Percentiles rank a stretch among this genome's conserved stretches.
Evolutionary conservation across 2,888 invertebrate species (phyloP).

Genomic region (Andricus curvator): DNA sequence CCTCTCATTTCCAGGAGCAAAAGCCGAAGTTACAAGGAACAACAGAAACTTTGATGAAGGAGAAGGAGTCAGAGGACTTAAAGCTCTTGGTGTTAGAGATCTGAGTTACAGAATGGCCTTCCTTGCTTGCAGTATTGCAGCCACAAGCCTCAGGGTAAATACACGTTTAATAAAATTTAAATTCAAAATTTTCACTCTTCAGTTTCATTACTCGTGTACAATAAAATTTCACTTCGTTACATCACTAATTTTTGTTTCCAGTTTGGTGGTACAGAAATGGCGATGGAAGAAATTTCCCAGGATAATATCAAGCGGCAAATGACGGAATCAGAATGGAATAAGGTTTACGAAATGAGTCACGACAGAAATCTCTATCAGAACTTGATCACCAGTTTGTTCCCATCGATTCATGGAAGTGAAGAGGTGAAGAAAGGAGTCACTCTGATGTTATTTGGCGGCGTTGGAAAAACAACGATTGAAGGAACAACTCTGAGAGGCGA

Average conservation of each 20-base stretch:
- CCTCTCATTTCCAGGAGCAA: constrained; percentile 91
- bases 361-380: constrained; percentile 95
- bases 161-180: constrained; percentile 5
- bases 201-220: neutral
- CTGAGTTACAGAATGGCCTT: constrained; percentile 94
- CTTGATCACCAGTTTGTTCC: constrained; percentile 94
- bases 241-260: constrained; percentile 63
- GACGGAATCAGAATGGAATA: constrained; percentile 96
- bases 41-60: constrained; percentile 86
- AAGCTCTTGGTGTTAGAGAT: constrained; percentile 92
- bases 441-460: constrained; percentile 98
- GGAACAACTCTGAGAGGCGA: constrained; percentile 96
- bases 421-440: constrained; percentile 96
- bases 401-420: constrained; percentile 97
- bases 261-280: constrained; percentile 92
- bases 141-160: constrained; percentile 87
- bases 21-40: constrained; percentile 88
- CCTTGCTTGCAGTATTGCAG: constrained; percentile 94
- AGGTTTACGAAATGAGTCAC: constrained; percentile 97
- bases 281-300: constrained; percentile 92
- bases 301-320: constrained; percentile 96
- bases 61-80: constrained; percentile 93
- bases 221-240: neutral
- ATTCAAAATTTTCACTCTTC: neutral
- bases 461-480: constrained; percentile 95